Evolutionary conservation across 2,888 invertebrate species (phyloP).

Genomic region (Dendrolimus pini): DNA sequence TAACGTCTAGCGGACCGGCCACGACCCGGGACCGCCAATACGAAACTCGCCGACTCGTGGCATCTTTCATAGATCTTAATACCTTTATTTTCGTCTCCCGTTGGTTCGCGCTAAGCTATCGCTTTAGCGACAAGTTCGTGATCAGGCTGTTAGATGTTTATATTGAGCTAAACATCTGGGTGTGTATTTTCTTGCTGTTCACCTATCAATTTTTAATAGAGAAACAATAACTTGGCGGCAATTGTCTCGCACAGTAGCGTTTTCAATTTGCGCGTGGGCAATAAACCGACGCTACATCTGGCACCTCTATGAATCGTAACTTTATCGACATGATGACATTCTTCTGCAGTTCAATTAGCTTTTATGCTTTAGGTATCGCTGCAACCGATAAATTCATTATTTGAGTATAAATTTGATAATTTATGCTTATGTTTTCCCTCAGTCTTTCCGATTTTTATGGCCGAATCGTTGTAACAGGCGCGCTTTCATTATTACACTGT

Average conservation of each 20-base stretch:
- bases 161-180: neutral
- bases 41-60: too few relatives aligned
- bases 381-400: conserved; percentile 20
- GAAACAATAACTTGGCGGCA: conserved; percentile 56
- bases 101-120: too few relatives aligned
- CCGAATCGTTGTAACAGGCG: too few relatives aligned
- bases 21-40: too few relatives aligned
- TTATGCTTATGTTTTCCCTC: conserved; percentile 1
- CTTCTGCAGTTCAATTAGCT: conserved; percentile 58
- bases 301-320: conserved; percentile 60
- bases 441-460: neutral
- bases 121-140: too few relatives aligned
- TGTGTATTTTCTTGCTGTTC: conserved; percentile 11
- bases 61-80: too few relatives aligned
- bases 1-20: too few relatives aligned
- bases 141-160: neutral
- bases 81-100: too few relatives aligned
- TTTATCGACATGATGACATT: conserved; percentile 59
- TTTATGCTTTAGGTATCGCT: conserved; percentile 33
- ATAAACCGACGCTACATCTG: conserved; percentile 64
- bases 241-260: conserved; percentile 42
- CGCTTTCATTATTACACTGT: too few relatives aligned
- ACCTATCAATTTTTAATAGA: conserved; percentile 47
- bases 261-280: conserved; percentile 61
- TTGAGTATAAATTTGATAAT: conserved; percentile 5